phyloP scores from a whole-genome alignment of 2,797 vertebrate genomes.

The Trichosurus vulpecula region DNA sequence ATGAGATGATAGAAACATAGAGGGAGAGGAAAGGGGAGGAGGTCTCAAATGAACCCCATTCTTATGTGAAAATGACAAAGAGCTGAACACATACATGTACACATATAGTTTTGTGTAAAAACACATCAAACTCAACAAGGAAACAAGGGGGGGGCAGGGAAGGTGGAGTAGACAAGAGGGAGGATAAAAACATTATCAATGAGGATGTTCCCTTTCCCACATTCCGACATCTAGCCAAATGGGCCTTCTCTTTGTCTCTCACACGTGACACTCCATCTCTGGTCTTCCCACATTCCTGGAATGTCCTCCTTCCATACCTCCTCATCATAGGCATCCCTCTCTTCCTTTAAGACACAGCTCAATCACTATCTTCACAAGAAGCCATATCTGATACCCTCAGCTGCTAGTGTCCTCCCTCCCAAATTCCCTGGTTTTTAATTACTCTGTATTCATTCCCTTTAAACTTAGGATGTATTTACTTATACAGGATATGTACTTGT shows the following conservation, averaged over 20 bases:
- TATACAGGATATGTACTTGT: background rate
- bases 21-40: background rate
- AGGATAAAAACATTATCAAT: background rate
- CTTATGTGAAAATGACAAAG: background rate
- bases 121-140: background rate
- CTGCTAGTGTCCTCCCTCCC: background rate
- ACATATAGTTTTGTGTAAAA: background rate
- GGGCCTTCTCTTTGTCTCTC: background rate
- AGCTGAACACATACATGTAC: background rate
- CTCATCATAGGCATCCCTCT: background rate
- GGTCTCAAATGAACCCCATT: background rate
- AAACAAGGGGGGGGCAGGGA: background rate
- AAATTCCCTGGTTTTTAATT: background rate
- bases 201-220: background rate
- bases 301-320: background rate
- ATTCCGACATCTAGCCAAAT: background rate
- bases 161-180: background rate
- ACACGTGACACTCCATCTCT: no score
- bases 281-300: background rate
- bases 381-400: background rate
- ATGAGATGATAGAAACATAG: background rate
- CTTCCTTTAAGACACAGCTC: background rate
- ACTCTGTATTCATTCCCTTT: background rate
- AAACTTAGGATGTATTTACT: background rate
- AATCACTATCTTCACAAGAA: background rate